Conservation (phyloP, 2,797 vertebrate species). For the Helostoma temminkii region DNA sequence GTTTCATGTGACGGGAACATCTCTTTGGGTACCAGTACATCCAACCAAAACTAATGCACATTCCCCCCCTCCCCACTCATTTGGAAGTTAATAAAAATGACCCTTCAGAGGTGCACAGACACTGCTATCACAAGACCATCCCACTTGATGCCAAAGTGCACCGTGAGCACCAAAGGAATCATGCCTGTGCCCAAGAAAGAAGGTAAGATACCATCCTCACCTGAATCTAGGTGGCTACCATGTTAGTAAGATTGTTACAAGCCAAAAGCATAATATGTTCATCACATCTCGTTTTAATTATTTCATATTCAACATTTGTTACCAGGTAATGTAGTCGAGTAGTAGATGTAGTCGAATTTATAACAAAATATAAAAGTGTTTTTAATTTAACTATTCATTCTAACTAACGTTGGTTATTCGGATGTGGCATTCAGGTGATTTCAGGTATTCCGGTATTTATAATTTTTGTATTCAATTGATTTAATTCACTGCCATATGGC, state of each 20-base stretch:
- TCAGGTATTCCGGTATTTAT: too few relatives aligned
- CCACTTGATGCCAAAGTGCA: constrained; percentile 38
- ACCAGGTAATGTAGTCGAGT: too few relatives aligned
- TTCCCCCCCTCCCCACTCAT: constrained; percentile 38
- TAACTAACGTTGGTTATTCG: background rate
- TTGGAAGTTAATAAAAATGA: constrained; percentile 79
- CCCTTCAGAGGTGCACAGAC: constrained; percentile 8
- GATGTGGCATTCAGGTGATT: background rate
- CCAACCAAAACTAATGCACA: constrained; percentile 38
- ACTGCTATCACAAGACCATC: constrained; percentile 33
- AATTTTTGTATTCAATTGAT: background rate
- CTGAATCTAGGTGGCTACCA: background rate
- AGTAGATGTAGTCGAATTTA: too few relatives aligned
- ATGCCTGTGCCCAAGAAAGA: constrained; percentile 80
- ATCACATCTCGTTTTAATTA: too few relatives aligned
- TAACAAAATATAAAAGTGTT: too few relatives aligned
- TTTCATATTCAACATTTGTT: too few relatives aligned
- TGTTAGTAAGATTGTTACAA: background rate
- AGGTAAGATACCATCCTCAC: constrained; percentile 69
- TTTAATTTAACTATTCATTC: too few relatives aligned
- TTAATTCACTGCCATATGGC: too few relatives aligned
- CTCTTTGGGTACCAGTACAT: constrained; percentile 40
- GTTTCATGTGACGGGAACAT: constrained; percentile 71
- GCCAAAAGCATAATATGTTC: background rate
- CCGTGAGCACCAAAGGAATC: constrained; percentile 48